phyloP scores from a whole-genome alignment of 2,113 vertebrate species.

The Haliaeetus leucogaster region DNA sequence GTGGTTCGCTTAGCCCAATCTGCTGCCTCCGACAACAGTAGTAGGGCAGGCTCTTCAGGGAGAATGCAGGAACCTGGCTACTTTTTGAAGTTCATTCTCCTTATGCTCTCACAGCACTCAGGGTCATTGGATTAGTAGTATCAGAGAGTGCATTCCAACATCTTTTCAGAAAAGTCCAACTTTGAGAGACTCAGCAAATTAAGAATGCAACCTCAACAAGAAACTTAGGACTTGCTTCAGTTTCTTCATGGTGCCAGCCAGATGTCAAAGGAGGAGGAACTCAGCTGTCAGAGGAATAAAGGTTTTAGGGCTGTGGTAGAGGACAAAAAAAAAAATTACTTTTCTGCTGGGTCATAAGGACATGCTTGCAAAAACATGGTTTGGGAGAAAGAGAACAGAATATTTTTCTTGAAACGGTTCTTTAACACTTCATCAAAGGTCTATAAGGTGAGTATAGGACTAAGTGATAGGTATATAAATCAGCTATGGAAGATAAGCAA shows the following conservation, averaged over 20 bases:
- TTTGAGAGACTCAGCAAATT: not conserved
- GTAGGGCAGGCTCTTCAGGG: not conserved
- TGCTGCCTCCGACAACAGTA: not conserved
- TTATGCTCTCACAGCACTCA: not conserved
- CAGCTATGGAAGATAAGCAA: not conserved
- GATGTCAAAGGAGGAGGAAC: not conserved
- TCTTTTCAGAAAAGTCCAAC: not conserved
- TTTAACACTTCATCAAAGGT: not conserved
- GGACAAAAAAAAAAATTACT: not conserved
- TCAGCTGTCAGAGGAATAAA: not conserved
- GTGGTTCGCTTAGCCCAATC: not conserved
- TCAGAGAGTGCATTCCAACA: not conserved
- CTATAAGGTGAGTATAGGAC: not conserved
- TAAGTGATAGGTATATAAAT: not conserved
- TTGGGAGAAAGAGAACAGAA: not conserved
- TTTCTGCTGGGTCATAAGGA: not conserved
- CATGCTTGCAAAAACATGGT: not conserved
- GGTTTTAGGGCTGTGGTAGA: not conserved
- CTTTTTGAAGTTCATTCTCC: not conserved
- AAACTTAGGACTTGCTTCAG: not conserved
- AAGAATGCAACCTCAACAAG: not conserved
- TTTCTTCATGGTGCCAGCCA: not conserved
- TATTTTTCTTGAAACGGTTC: not conserved
- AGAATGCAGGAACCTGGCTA: not conserved
- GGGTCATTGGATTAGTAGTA: not conserved